These are phyloP conservation scores for Apodemia hepburni DNA, from an alignment of 2,888 invertebrate genomes.

Conservation along the genomic window DNA sequence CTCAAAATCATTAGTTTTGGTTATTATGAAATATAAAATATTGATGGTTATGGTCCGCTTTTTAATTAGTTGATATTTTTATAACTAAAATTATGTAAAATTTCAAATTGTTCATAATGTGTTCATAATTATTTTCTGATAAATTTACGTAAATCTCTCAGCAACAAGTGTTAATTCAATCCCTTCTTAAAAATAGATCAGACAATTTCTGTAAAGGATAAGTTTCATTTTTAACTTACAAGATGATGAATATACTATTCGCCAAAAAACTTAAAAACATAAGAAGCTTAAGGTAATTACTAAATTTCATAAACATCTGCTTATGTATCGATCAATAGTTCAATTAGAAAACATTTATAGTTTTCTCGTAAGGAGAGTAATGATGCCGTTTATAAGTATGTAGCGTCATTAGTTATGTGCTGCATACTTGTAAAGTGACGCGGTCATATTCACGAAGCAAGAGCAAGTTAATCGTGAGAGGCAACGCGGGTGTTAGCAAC, in stretches of 20 bases:
- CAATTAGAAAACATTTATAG: neutral
- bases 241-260: neutral
- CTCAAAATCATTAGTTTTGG: too few species aligned
- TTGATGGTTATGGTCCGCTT: too few species aligned
- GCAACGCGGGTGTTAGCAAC: conserved; percentile 68
- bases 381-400: neutral
- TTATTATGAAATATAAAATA: too few species aligned
- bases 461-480: conserved; percentile 59
- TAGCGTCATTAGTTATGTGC: conserved; percentile 15
- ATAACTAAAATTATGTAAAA: too few species aligned
- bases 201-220: too few species aligned
- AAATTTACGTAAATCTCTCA: too few species aligned
- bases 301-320: neutral
- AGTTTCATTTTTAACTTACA: too few species aligned
- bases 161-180: neutral
- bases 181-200: neutral
- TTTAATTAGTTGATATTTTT: too few species aligned
- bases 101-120: too few species aligned
- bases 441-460: conserved; percentile 47
- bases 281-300: neutral
- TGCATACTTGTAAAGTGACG: conserved; percentile 25
- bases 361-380: neutral
- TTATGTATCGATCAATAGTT: neutral
- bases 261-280: neutral
- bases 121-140: conserved; percentile 11